A percentile compares a stretch with the other conserved stretches of the same genome.
These are phyloP conservation scores for Columba janthina DNA, from an alignment of 2,113 vertebrate genomes.

Conservation along the genomic window DNA sequence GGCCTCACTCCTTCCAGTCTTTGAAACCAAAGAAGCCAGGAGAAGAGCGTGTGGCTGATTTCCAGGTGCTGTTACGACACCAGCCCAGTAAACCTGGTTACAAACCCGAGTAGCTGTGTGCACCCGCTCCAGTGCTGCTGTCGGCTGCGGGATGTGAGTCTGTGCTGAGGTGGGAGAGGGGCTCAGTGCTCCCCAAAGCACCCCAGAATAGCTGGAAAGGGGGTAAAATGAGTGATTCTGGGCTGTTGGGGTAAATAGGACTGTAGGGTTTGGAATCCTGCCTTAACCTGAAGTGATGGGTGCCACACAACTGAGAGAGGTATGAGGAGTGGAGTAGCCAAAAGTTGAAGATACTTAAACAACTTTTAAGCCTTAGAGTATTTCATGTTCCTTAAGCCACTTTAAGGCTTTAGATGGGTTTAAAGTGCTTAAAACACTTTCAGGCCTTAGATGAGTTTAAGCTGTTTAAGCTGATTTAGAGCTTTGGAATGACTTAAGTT, in stretches of 20 bases:
- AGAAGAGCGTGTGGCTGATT: neutral
- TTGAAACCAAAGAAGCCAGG: neutral
- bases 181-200: neutral
- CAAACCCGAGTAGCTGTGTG: neutral
- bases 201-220: neutral
- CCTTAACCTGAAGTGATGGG: neutral
- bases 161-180: neutral
- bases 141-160: rapidly evolving
- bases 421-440: conserved; percentile 63
- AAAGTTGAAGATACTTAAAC: conserved; percentile 15
- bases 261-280: neutral
- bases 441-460: conserved; percentile 47
- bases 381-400: conserved; percentile 41
- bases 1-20: neutral
- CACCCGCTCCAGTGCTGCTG: neutral
- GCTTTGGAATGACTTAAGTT: conserved; percentile 54
- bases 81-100: neutral
- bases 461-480: conserved; percentile 60
- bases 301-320: neutral
- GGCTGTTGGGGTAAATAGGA: neutral
- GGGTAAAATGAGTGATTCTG: neutral
- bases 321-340: neutral
- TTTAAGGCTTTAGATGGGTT: conserved; percentile 60
- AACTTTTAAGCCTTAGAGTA: conserved; percentile 24
- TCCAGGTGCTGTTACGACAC: neutral